Base-by-base conservation (phyloP, 30 jellyfish, hydroid and myxozoan species). In the Clytia hemisphaerica region DNA sequence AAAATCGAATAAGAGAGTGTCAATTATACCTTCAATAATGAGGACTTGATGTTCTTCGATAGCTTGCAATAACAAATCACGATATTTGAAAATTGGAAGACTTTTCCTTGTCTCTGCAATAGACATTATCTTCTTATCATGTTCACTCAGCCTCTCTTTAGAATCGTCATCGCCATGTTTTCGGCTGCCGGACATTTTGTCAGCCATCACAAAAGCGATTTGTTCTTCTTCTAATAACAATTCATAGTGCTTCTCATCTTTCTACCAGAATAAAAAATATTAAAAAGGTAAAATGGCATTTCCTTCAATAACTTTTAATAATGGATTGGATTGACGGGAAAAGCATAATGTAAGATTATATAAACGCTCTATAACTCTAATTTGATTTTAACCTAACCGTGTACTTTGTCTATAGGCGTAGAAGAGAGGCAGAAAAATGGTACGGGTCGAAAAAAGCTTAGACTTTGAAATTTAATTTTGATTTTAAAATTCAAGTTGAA, bases 201-300 rank as follows among this genome's bases (percentile, higher is more conserved):
- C 99, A 7, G 99, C 95, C 96, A 83, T 83, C n/a, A 92, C 95
- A 66, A 92, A 92, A 26, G 95, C 96, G 32, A 92, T 83, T 34
- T 83, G 96, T 15, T 80, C 94, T 21, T 92, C 95, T 35, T 92
- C 99, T 6, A 92, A 92, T 0, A 92, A 83, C 57, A 92, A 67
- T n/a, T 84, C 93, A 64, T 92, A 92, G 44, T 92, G 93, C 42
- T 49, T 64, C 31, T 70, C 87, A 71, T 71, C 34, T n/a, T 31
- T 73, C 64, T 67, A 18, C 24, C 42, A 16, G 31, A 57, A 51
- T 10, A 51, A 42, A 42, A 42, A 19, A 16, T n/a, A n/a, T n/a
- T n/a, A n/a, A n/a, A n/a, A n/a, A n/a, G n/a, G n/a, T n/a, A n/a
- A n/a, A n/a, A n/a, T n/a, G n/a, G n/a, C n/a, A n/a, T n/a, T n/a